Evolutionary conservation across 2,113 vertebrate species (phyloP).

Genomic region (Turnix velox): DNA sequence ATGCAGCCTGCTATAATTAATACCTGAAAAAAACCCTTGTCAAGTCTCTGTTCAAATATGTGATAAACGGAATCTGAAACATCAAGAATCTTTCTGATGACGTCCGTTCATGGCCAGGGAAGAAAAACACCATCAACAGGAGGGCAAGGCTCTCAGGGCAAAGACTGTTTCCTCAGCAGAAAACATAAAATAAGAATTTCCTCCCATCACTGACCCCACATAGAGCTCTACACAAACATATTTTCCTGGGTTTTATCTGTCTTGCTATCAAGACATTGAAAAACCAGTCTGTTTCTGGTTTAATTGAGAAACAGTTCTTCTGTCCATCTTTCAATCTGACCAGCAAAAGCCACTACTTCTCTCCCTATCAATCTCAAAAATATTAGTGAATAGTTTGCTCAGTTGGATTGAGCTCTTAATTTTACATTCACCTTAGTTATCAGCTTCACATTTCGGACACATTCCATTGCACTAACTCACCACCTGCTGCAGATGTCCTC

Average conservation of each 20-base stretch:
- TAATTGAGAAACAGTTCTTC: neutral
- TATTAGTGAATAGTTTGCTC: neutral
- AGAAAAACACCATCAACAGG: neutral
- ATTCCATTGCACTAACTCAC: neutral
- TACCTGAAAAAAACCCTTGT: neutral
- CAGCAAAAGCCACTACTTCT: neutral
- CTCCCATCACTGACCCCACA: neutral
- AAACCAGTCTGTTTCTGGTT: neutral
- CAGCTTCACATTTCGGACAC: neutral
- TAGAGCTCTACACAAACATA: neutral
- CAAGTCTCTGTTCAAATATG: constrained; percentile 8
- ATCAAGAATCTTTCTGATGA: constrained; percentile 26
- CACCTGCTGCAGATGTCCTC: neutral
- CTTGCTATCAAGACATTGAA: neutral
- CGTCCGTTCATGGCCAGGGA: neutral
- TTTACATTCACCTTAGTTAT: neutral
- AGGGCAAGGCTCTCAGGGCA: neutral
- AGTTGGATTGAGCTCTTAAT: neutral
- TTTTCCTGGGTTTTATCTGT: neutral
- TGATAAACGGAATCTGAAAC: constrained; percentile 32
- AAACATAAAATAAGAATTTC: neutral
- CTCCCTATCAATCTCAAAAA: neutral
- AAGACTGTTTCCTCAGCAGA: neutral
- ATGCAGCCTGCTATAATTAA: constrained; percentile 44
- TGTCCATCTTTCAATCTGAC: neutral